Conservation (phyloP, 2,888 invertebrate genomes). For the Chydorus sphaericus region DNA sequence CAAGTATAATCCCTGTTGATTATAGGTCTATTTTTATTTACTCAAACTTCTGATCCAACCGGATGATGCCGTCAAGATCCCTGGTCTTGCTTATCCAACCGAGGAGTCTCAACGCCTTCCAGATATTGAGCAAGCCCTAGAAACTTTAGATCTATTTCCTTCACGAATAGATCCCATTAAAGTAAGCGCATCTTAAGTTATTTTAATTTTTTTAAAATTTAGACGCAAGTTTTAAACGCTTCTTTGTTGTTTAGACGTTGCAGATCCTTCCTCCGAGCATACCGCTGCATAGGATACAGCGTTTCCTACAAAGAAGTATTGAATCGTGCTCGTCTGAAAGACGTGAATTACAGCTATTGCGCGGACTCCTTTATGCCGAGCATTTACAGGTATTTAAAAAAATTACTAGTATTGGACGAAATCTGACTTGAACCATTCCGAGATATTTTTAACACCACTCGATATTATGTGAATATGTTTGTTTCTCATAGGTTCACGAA, state of each 20-base stretch:
- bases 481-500: conserved; percentile 47
- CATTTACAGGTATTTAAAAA: conserved; percentile 48
- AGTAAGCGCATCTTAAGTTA: conserved; percentile 30
- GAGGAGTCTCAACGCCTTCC: conserved; percentile 36
- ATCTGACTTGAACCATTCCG: not conserved
- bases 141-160: conserved; percentile 68
- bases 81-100: conserved; percentile 28
- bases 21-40: conserved; percentile 45
- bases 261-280: conserved; percentile 67
- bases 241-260: conserved; percentile 39
- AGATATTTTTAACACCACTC: too few species aligned
- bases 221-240: conserved; percentile 2
- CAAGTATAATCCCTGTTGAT: not conserved
- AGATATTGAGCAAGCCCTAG: conserved; percentile 62
- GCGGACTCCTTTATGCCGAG: conserved; percentile 70
- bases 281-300: conserved; percentile 55
- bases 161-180: conserved; percentile 67
- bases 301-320: conserved; percentile 62
- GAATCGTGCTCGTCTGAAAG: conserved; percentile 57
- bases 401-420: not conserved
- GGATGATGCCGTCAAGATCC: conserved; percentile 34
- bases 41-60: conserved; percentile 43
- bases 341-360: conserved; percentile 59
- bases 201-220: not conserved
- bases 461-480: too few species aligned